phyloP scores from a whole-genome alignment of 2,888 invertebrate species.

The Taenaris catops region DNA sequence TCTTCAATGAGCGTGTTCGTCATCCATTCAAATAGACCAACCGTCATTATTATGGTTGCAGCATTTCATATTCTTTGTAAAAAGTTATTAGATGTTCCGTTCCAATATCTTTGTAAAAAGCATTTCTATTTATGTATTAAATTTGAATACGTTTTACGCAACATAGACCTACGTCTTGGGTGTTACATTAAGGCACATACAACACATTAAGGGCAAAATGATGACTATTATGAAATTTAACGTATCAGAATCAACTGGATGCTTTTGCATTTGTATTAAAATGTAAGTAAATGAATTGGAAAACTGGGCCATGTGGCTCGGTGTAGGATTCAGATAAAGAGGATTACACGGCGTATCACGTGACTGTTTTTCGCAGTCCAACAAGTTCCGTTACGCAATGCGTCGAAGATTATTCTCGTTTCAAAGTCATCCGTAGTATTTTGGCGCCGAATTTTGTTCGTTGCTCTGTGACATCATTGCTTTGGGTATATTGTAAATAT shows the following conservation, averaged over 20 bases:
- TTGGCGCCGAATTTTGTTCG: constrained; percentile 28
- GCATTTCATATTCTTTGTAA: constrained; percentile 42
- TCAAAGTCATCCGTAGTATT: constrained; percentile 27
- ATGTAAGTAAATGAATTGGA: too few species aligned
- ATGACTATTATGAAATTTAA: too few species aligned
- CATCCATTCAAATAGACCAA: constrained; percentile 48
- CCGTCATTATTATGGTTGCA: constrained; percentile 45
- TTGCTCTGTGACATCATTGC: constrained; percentile 23
- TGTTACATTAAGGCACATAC: too few species aligned
- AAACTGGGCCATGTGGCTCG: constrained; percentile 7
- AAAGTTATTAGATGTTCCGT: too few species aligned
- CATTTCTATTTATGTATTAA: too few species aligned
- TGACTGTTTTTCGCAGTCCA: constrained; percentile 15
- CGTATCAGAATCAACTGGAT: too few species aligned
- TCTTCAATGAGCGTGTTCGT: constrained; percentile 25
- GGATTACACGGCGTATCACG: constrained; percentile 6
- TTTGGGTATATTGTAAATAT: constrained; percentile 3
- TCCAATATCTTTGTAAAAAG: too few species aligned
- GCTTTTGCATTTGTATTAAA: too few species aligned
- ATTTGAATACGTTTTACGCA: too few species aligned
- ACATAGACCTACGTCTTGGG: too few species aligned
- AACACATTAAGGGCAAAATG: too few species aligned
- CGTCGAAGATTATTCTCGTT: constrained; percentile 32
- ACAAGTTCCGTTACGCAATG: constrained; percentile 24
- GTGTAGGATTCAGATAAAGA: constrained; percentile 1